phyloP scores from a whole-genome alignment of 2,113 vertebrate species.

The Addax nasomaculatus region DNA sequence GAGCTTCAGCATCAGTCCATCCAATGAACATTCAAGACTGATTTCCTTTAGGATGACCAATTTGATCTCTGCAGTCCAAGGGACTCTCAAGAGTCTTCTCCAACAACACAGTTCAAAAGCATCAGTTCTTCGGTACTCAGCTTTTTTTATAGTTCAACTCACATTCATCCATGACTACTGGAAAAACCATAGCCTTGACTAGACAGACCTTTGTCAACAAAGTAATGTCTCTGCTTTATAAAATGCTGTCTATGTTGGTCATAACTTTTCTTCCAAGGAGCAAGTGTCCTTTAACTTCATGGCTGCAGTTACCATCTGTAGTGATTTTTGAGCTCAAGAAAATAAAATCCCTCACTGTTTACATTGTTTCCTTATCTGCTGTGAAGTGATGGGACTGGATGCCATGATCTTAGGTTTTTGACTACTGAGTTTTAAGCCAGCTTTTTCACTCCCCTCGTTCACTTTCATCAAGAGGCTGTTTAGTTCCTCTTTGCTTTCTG shows the following conservation, averaged over 20 bases:
- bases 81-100: background rate
- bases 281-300: background rate
- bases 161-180: background rate
- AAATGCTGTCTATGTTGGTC: background rate
- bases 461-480: background rate
- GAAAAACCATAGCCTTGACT: background rate
- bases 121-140: fast-evolving
- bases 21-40: background rate
- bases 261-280: background rate
- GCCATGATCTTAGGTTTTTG: background rate
- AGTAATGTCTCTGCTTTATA: background rate
- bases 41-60: background rate
- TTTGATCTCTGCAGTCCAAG: background rate
- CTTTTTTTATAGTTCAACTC: background rate
- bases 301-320: background rate
- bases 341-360: background rate
- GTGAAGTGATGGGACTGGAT: background rate
- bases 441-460: background rate
- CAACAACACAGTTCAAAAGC: background rate
- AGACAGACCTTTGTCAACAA: background rate
- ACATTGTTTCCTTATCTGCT: fast-evolving
- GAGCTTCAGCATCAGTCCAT: background rate
- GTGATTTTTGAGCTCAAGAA: background rate
- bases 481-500: background rate
- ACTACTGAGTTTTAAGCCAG: background rate